Evolutionary conservation across 2,888 invertebrate genomes (phyloP).

Genomic region (Catocala nupta): DNA sequence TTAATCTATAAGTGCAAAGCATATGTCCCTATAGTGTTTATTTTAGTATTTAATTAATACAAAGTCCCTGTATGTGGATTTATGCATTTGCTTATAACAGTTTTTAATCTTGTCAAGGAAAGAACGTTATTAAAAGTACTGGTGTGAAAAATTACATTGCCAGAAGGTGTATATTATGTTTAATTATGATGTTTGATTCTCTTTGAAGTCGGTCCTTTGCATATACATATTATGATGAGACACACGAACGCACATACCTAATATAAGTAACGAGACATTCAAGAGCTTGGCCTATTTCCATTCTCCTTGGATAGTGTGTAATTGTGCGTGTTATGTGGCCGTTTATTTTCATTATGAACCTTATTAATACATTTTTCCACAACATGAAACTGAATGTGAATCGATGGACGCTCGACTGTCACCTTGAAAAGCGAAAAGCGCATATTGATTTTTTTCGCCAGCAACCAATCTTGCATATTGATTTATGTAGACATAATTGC

Average conservation of each 20-base stretch:
- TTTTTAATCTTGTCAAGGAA: slow-evolving; percentile 38
- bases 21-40: not conserved
- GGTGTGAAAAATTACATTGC: slow-evolving; percentile 29
- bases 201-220: slow-evolving; percentile 29
- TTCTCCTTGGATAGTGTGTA: slow-evolving; percentile 57
- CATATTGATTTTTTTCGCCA: slow-evolving; percentile 50
- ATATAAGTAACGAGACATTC: slow-evolving; percentile 10
- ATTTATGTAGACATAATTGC: slow-evolving; percentile 6
- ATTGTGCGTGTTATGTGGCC: slow-evolving; percentile 57
- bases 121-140: slow-evolving; percentile 33
- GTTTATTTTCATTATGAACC: slow-evolving; percentile 58
- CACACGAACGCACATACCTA: slow-evolving; percentile 23
- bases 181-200: slow-evolving; percentile 36
- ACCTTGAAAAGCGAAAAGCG: slow-evolving; percentile 45
- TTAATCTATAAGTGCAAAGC: not conserved
- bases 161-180: slow-evolving; percentile 24
- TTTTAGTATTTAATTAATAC: slow-evolving; percentile 2
- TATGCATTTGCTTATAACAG: not conserved
- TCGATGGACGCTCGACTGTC: slow-evolving; percentile 50
- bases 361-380: slow-evolving; percentile 60
- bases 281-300: slow-evolving; percentile 35
- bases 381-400: slow-evolving; percentile 54
- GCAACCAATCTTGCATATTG: slow-evolving; percentile 17
- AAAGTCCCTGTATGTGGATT: not conserved
- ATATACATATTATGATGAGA: slow-evolving; percentile 26